Conservation (phyloP, 1,140 invertebrate genomes). For the Stegodyphus mimosarum region DNA sequence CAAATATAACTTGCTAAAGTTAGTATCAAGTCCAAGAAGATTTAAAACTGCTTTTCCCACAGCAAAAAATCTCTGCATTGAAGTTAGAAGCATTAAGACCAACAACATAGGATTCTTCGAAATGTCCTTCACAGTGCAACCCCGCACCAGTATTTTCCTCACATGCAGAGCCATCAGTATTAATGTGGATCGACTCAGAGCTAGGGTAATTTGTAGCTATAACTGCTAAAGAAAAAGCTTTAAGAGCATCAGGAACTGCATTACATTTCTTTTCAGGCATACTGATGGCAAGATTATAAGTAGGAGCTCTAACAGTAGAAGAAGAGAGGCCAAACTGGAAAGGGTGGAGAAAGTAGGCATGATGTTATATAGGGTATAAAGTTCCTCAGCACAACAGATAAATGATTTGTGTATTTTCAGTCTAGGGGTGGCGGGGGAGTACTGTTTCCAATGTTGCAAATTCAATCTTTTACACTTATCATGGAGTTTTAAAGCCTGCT, state of each 20-base stretch:
- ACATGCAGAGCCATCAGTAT: constrained; percentile 20
- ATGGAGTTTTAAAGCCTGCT: too few relatives aligned
- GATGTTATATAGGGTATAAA: not conserved
- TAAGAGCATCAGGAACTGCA: constrained; percentile 12
- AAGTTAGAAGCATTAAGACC: constrained; percentile 3
- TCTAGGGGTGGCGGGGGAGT: not conserved
- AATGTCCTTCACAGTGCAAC: not conserved
- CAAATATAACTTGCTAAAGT: too few relatives aligned
- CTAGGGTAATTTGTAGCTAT: not conserved
- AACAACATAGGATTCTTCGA: constrained; percentile 23
- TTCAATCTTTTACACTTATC: too few relatives aligned
- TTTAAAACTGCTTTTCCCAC: too few relatives aligned
- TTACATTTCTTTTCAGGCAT: constrained; percentile 33
- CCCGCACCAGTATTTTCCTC: constrained; percentile 21
- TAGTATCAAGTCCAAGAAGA: too few relatives aligned
- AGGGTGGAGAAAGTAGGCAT: constrained; percentile 1
- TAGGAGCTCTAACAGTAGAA: not conserved
- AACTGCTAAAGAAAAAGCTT: constrained; percentile 4
- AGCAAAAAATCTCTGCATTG: constrained; percentile 8
- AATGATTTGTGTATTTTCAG: constrained; percentile 2
- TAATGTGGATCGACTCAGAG: constrained; percentile 6
- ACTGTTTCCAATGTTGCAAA: constrained; percentile 9
- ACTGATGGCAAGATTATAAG: not conserved
- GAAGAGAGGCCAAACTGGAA: not conserved
- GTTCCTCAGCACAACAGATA: constrained; percentile 14